Conservation (phyloP, 2,113 vertebrate genomes). For the Progne subis region DNA sequence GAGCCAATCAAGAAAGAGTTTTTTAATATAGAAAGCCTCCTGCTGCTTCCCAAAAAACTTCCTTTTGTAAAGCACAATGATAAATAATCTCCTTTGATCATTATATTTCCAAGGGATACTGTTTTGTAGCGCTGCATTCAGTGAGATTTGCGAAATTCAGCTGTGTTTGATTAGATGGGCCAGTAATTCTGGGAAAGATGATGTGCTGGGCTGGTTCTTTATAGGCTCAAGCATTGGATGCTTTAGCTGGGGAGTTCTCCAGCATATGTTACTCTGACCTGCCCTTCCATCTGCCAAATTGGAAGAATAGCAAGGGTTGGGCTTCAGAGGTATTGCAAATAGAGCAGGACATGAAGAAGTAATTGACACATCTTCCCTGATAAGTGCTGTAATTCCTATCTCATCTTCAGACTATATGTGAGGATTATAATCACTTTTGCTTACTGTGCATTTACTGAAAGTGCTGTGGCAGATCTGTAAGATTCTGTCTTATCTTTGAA, state of each 20-base stretch:
- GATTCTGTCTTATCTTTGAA: neutral
- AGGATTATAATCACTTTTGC: neutral
- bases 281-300: neutral
- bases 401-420: neutral
- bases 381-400: neutral
- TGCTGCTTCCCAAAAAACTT: constrained; percentile 21
- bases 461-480: neutral
- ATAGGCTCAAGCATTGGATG: neutral
- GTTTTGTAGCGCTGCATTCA: neutral
- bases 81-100: neutral
- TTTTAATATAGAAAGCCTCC: neutral
- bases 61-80: constrained; percentile 16
- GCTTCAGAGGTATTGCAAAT: neutral
- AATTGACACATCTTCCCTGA: neutral
- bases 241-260: neutral
- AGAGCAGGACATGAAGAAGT: fast-evolving
- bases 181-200: neutral
- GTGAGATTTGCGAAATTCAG: neutral
- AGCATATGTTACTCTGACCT: fast-evolving
- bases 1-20: constrained; percentile 19
- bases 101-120: neutral
- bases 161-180: neutral
- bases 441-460: neutral
- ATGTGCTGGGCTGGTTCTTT: neutral
- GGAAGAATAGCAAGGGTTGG: neutral